phyloP scores from a whole-genome alignment of 2,888 invertebrate genomes.

The Hipparchia sbordonii region DNA sequence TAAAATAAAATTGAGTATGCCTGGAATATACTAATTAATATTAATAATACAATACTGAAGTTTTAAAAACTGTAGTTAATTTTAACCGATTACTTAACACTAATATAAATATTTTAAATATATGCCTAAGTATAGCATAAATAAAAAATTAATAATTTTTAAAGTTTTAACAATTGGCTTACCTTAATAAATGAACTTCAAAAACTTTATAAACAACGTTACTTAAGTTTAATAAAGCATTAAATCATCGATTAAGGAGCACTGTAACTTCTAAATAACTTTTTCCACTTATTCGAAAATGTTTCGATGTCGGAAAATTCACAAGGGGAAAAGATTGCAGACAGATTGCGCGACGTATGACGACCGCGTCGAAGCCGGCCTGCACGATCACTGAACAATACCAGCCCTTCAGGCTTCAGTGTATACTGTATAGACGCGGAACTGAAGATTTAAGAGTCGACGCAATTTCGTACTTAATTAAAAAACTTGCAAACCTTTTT shows the following conservation, averaged over 20 bases:
- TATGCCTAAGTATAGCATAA: neutral
- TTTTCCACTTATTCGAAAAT: conserved; percentile 20
- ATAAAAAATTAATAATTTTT: neutral
- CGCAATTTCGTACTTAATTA: conserved; percentile 17
- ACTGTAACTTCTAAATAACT: conserved; percentile 23
- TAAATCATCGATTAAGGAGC: neutral
- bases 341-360: conserved; percentile 29
- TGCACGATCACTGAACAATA: conserved; percentile 58
- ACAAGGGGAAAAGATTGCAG: conserved; percentile 12
- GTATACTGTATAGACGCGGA: conserved; percentile 44
- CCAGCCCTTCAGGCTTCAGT: conserved; percentile 48
- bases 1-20: too few species aligned
- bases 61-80: too few species aligned
- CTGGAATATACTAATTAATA: too few species aligned
- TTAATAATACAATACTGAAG: too few species aligned
- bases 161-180: conserved; percentile 10
- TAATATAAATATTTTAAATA: too few species aligned
- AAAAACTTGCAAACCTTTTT: conserved; percentile 3
- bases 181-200: conserved; percentile 22
- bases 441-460: conserved; percentile 11
- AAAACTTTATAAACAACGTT: conserved; percentile 5
- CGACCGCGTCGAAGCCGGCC: conserved; percentile 54
- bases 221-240: neutral
- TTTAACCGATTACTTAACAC: too few species aligned
- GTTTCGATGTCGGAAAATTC: conserved; percentile 22